phyloP scores from a whole-genome alignment of 2,797 vertebrate species.

The Antrozous pallidus region DNA sequence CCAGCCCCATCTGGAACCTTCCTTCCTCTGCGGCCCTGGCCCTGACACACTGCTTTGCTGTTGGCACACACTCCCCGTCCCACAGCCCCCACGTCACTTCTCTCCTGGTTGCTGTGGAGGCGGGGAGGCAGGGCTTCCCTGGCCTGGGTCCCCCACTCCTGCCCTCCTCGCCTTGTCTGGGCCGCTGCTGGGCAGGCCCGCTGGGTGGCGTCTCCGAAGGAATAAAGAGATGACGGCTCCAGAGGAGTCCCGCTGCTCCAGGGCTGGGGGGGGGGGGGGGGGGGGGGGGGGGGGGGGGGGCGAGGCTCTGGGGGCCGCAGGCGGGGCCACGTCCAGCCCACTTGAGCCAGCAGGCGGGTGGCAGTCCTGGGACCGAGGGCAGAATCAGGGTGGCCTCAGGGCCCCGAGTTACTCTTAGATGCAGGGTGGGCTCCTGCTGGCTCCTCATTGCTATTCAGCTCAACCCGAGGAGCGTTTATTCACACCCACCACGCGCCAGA shows the following conservation, averaged over 20 bases:
- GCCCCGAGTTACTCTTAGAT: background rate
- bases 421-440: background rate
- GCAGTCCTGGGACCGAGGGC: background rate
- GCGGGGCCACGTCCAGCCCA: background rate
- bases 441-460: background rate
- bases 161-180: background rate
- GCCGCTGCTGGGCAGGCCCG: background rate
- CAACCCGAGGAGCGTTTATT: background rate
- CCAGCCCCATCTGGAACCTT: background rate
- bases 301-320: rapidly evolving
- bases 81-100: background rate
- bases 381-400: background rate
- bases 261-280: background rate
- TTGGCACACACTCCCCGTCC: background rate
- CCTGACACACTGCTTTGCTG: background rate
- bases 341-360: background rate
- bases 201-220: background rate
- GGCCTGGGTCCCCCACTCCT: background rate
- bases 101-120: background rate
- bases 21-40: background rate
- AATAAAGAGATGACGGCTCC: slow-evolving; percentile 60
- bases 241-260: background rate
- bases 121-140: background rate
- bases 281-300: background rate
- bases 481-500: background rate